These are phyloP conservation scores for Apodemus sylvaticus DNA, from an alignment of 2,113 vertebrate genomes.

Conservation along the genomic window DNA sequence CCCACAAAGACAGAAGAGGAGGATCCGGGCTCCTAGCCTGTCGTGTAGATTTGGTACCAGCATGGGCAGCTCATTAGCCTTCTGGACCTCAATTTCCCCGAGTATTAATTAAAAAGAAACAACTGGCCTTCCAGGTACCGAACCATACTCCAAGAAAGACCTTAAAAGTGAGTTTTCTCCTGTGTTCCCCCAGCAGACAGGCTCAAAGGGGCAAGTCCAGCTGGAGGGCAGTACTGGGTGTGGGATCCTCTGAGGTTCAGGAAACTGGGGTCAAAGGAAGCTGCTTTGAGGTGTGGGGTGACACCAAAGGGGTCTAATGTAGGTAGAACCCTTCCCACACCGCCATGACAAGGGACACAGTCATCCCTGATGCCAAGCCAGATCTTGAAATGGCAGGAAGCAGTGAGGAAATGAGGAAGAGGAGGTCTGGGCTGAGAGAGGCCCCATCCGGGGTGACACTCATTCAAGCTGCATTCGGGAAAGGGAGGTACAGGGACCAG, in stretches of 20 bases:
- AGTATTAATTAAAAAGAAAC: background rate
- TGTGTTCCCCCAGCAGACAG: background rate
- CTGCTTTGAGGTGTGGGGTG: background rate
- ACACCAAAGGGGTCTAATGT: too few relatives aligned
- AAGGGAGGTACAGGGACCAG: background rate
- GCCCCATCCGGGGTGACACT: too few relatives aligned
- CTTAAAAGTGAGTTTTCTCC: background rate
- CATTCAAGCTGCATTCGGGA: background rate
- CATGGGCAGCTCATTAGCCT: background rate
- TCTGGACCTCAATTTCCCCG: background rate
- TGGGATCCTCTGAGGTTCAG: too few relatives aligned
- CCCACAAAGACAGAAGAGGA: background rate
- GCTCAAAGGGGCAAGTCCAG: rapidly evolving
- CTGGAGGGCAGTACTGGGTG: background rate
- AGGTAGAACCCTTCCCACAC: background rate
- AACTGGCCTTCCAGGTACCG: too few relatives aligned
- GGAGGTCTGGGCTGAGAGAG: background rate
- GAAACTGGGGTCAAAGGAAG: background rate
- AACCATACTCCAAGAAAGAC: background rate
- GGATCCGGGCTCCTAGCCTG: rapidly evolving
- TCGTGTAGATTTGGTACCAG: background rate
- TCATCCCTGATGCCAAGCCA: background rate
- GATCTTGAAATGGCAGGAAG: background rate
- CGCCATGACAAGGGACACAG: background rate
- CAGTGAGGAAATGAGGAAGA: too few relatives aligned